phyloP scores from a whole-genome alignment of 92 coral and sea anemone genomes.

The Palythoa grandis region DNA sequence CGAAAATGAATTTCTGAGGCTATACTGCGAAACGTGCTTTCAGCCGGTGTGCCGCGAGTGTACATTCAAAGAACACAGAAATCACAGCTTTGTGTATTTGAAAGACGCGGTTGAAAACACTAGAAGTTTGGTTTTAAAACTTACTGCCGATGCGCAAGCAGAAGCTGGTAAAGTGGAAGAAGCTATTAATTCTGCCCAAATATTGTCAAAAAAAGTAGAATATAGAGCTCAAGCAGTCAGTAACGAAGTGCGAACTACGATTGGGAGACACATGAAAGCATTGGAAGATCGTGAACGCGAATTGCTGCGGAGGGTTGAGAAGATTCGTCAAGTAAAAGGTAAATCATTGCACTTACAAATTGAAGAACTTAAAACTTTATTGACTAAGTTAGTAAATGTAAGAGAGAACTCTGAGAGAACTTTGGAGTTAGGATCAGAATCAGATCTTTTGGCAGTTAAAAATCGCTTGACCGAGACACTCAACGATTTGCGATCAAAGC shows the following conservation, averaged over 20 bases:
- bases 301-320: conserved; percentile 95
- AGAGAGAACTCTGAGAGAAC: conserved; percentile 81
- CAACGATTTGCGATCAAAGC: conserved; percentile 89
- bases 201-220: conserved; percentile 87
- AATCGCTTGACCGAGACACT: conserved; percentile 81
- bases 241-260: conserved; percentile 86
- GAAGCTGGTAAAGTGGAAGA: conserved; percentile 87
- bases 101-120: conserved; percentile 88
- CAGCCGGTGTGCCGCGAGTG: conserved; percentile 95
- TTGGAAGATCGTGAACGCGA: conserved; percentile 96
- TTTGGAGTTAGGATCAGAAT: conserved; percentile 75
- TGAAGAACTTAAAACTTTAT: conserved; percentile 84
- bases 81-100: conserved; percentile 90
- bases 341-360: conserved; percentile 91
- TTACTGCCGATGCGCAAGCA: conserved; percentile 78
- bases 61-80: conserved; percentile 85
- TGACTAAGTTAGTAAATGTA: conserved; percentile 65
- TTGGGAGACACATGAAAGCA: conserved; percentile 91
- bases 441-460: conserved; percentile 78
- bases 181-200: conserved; percentile 73
- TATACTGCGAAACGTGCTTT: conserved; percentile 94
- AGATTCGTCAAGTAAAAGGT: conserved; percentile 98
- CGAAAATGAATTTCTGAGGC: conserved; percentile 83
- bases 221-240: conserved; percentile 82
- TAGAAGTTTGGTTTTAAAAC: conserved; percentile 80